These are phyloP conservation scores for Excalfactoria chinensis DNA, from an alignment of 2,113 vertebrate species.

Conservation along the genomic window DNA sequence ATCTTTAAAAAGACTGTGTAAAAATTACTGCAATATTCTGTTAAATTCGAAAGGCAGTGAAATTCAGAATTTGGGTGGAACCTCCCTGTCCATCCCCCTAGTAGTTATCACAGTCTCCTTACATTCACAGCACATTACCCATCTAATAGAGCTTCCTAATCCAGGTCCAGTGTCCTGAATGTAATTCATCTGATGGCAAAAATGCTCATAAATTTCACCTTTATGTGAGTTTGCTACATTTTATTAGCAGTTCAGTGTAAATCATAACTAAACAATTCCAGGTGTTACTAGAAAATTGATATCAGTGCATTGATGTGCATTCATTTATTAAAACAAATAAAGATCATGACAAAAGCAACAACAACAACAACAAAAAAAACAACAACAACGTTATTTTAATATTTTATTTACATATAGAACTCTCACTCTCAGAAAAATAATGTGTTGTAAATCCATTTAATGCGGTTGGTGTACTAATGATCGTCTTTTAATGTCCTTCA, in stretches of 20 bases:
- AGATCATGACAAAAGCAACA: not conserved
- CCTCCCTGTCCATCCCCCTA: not conserved
- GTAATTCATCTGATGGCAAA: not conserved
- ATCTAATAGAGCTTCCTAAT: constrained; percentile 30
- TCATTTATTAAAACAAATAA: not conserved
- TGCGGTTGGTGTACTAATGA: not conserved
- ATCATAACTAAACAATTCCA: not conserved
- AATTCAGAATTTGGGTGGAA: not conserved
- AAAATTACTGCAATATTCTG: not conserved
- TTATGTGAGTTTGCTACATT: not conserved
- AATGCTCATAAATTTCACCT: constrained; percentile 12
- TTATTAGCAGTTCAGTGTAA: not conserved
- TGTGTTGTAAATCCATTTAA: not conserved
- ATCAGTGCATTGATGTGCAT: not conserved
- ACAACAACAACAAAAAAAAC: not conserved
- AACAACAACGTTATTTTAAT: not conserved
- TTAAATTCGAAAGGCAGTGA: not conserved
- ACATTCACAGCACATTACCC: not conserved
- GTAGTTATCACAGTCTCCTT: not conserved
- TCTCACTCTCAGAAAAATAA: not conserved
- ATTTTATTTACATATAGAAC: not conserved
- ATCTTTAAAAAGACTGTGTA: not conserved
- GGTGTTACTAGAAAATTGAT: not conserved
- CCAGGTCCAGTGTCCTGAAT: not conserved
- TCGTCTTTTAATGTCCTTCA: not conserved